phyloP scores from a whole-genome alignment of 2,113 vertebrate species.

The Gnathonemus echidnorhynchus region DNA sequence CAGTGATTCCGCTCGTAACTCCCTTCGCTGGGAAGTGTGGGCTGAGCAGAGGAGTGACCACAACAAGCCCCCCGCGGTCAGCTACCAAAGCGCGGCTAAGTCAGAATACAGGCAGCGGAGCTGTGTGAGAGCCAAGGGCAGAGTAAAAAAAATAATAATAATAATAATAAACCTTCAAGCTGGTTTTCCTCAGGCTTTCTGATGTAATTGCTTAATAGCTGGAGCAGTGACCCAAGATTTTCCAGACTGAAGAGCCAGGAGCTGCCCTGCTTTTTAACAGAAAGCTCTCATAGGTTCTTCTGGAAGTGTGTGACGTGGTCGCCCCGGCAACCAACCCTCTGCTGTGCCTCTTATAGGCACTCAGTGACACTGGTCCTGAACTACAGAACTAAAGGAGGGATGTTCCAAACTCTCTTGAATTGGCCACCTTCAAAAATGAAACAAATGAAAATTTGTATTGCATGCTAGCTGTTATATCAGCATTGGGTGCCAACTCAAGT shows the following conservation, averaged over 20 bases:
- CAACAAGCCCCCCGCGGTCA: constrained; percentile 39
- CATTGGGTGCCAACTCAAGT: not conserved
- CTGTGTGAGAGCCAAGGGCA: not conserved
- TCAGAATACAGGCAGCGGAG: constrained; percentile 31
- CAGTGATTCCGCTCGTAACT: constrained; percentile 23
- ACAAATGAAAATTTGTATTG: not conserved
- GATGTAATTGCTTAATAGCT: constrained; percentile 61
- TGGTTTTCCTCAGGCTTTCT: constrained; percentile 49
- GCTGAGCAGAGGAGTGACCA: constrained; percentile 20
- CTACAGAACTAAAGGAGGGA: not conserved
- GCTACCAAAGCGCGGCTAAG: constrained; percentile 44
- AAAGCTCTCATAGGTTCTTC: constrained; percentile 29
- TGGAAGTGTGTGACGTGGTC: constrained; percentile 22
- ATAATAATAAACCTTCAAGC: constrained; percentile 29
- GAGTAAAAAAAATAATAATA: not conserved
- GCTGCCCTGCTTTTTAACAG: constrained; percentile 36
- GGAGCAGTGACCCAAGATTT: constrained; percentile 56
- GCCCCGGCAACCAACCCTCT: not conserved
- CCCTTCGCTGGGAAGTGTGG: constrained; percentile 36
- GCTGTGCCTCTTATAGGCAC: not conserved
- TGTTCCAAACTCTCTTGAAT: not conserved
- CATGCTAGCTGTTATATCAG: not conserved
- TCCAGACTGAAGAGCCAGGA: constrained; percentile 53
- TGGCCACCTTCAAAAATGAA: not conserved
- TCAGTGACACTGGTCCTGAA: not conserved